Conservation (phyloP, 2,797 vertebrate genomes). For the Schizopygopsis pylzovi region DNA sequence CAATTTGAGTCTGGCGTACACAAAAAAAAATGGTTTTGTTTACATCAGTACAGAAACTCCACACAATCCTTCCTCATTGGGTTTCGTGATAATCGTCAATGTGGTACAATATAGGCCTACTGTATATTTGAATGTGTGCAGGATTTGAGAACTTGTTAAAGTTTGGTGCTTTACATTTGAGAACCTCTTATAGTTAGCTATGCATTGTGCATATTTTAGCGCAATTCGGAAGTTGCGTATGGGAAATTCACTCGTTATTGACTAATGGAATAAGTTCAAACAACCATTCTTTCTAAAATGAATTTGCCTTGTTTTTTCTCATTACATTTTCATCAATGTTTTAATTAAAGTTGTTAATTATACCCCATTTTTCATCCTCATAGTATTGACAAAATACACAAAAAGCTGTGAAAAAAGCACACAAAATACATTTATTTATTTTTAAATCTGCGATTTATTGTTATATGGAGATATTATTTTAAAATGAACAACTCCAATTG, state of each 20-base stretch:
- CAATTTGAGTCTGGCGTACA: no score
- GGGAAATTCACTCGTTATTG: neutral
- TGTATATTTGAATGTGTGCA: neutral
- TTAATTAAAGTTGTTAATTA: neutral
- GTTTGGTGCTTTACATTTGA: neutral
- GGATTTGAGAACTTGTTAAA: neutral
- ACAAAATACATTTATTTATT: neutral
- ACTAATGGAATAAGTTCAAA: neutral
- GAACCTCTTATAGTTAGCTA: neutral
- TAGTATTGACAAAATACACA: neutral
- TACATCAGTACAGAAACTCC: neutral
- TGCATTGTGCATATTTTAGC: neutral
- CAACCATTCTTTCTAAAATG: no score
- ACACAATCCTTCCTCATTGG: neutral
- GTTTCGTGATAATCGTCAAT: neutral
- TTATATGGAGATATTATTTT: slow-evolving; percentile 64
- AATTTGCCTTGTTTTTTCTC: neutral
- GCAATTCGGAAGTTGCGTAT: neutral
- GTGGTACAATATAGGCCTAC: no score
- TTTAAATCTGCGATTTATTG: slow-evolving; percentile 72
- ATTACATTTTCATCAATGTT: neutral
- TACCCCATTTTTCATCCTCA: neutral
- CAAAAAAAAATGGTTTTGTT: no score
- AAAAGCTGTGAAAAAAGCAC: neutral
- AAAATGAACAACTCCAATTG: slow-evolving; percentile 56